These are phyloP conservation scores for Coracias cyanogaster DNA, from an alignment of 2,797 vertebrate species.

Conservation along the genomic window DNA sequence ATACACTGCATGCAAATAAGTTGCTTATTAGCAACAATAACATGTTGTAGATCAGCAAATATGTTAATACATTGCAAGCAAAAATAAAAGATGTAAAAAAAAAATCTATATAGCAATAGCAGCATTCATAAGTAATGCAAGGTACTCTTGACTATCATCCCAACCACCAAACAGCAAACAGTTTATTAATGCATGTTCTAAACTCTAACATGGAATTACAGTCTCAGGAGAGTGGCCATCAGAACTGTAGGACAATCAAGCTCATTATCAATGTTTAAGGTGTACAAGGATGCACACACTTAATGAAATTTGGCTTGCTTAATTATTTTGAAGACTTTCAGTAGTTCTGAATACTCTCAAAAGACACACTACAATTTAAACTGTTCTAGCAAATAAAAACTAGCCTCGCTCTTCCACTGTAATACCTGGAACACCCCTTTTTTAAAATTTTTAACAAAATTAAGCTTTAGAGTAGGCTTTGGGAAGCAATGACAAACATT, in stretches of 20 bases:
- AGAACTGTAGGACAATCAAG: neutral
- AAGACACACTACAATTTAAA: neutral
- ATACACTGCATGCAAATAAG: neutral
- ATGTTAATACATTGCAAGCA: neutral
- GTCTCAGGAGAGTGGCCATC: neutral
- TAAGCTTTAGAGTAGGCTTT: neutral
- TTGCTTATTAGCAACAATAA: neutral
- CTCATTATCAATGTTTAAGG: neutral
- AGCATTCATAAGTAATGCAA: neutral
- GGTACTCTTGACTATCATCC: neutral
- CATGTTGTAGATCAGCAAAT: neutral
- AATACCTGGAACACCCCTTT: neutral
- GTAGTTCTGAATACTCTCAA: neutral
- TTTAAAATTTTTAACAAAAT: neutral
- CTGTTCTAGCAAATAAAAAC: neutral
- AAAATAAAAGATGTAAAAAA: neutral
- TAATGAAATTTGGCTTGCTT: neutral
- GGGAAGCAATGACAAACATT: neutral
- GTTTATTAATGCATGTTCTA: neutral
- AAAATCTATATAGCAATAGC: neutral
- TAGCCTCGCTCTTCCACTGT: neutral
- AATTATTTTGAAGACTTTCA: neutral
- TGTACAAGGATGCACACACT: neutral
- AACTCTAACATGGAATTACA: neutral
- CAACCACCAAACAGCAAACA: neutral